Base-by-base conservation (phyloP, 1,140 invertebrate species). In the Ostrea denselamellosa region DNA sequence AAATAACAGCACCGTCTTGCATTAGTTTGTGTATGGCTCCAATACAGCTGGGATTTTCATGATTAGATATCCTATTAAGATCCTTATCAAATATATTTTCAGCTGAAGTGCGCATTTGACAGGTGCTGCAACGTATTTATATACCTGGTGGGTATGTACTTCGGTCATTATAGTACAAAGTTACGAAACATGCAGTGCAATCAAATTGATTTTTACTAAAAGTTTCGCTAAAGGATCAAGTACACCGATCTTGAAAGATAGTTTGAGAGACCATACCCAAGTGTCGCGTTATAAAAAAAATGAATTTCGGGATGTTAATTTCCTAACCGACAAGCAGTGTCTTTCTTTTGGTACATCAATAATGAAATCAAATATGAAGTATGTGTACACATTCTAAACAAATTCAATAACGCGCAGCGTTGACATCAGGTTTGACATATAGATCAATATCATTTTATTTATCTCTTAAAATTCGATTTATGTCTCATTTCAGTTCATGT, bases 351-450 rank as follows among this genome's bases (percentile, higher is more conserved):
- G 34, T 44, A 44, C 34, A 44, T 44, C 34, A 44, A 44, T 44
- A 44, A 44, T 44, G 34, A 44, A 44, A 44, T 44, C 34, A 44
- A 44, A 44, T 44, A 5, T 44, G 5, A 44, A 44, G 34, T 44
- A 44, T 5, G 34, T 44, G 34, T 44, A 44, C 34, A 44, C 34
- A 44, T 44, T 44, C 34, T 44, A 44, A 44, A 44, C 34, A 44
- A 44, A 44, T 44, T 44, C 34, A 62, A 62, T 19, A 19, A n/a
- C 58, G n/a, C 58, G 14, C 58, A 62, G 25, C 28, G 8, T 8
- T 77, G 68, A 77, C 25, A 77, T 77, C n/a, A 77, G 14, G 22
- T 77, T 77, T 77, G 68, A 77, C 68, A 77, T 25, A 22, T 68
- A n/a, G 65, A 22, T 68, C 65, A 68, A 68, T 77, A 77, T 77